These are phyloP conservation scores for Euphydryas editha DNA, from an alignment of 2,888 invertebrate genomes.

Conservation along the genomic window DNA sequence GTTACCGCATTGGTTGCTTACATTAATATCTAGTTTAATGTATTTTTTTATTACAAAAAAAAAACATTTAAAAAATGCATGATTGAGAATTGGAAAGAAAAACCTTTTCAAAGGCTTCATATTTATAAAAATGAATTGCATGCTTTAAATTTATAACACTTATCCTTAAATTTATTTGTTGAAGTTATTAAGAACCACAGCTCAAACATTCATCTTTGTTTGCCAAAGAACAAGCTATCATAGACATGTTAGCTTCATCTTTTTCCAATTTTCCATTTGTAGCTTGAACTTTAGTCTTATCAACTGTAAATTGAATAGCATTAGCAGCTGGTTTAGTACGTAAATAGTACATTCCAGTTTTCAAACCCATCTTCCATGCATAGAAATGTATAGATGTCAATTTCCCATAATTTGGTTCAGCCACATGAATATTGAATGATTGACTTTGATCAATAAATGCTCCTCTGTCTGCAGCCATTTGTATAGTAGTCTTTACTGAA, in stretches of 20 bases:
- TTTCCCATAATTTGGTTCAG: slow-evolving; percentile 96
- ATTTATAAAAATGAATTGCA: slow-evolving; percentile 3
- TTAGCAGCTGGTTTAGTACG: slow-evolving; percentile 98
- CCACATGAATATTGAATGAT: slow-evolving; percentile 98
- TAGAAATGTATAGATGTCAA: slow-evolving; percentile 99
- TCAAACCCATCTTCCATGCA: slow-evolving; percentile 97
- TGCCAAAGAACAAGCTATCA: slow-evolving; percentile 92
- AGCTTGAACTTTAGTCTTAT: slow-evolving; percentile 85
- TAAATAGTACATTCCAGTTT: slow-evolving; percentile 99
- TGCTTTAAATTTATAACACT: too few relatives aligned
- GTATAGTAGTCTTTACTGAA: slow-evolving; percentile 94
- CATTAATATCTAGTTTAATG: too few relatives aligned
- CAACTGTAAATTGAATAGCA: slow-evolving; percentile 98
- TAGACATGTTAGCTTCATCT: slow-evolving; percentile 85
- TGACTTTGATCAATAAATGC: slow-evolving; percentile 99
- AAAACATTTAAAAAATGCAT: too few relatives aligned
- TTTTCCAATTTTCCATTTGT: slow-evolving; percentile 57
- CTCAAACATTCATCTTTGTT: slow-evolving; percentile 95
- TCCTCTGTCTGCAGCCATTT: slow-evolving; percentile 99
- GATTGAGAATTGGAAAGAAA: too few relatives aligned
- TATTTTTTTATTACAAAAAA: too few relatives aligned
- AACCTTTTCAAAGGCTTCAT: too few relatives aligned
- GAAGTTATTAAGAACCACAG: slow-evolving; percentile 88
- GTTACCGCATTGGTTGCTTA: too few relatives aligned
- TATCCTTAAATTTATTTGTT: neutral